Evolutionary conservation across 2,888 invertebrate species (phyloP).

Genomic region (Polyommatus iphigenia): DNA sequence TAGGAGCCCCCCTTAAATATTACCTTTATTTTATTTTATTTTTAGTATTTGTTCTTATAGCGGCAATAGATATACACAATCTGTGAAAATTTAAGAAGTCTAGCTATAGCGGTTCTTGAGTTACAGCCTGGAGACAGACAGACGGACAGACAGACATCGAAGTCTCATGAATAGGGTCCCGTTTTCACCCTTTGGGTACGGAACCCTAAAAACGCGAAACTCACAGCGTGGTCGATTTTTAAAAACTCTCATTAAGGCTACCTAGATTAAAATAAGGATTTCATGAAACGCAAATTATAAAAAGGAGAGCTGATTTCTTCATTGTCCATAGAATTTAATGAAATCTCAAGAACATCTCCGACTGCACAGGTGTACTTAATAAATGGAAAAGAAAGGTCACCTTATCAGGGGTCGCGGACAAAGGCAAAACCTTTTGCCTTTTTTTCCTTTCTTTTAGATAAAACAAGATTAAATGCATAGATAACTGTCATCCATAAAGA

Average conservation of each 20-base stretch:
- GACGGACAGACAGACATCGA: no score
- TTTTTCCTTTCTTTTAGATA: slow-evolving; percentile 64
- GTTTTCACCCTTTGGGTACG: no score
- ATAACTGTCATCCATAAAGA: slow-evolving; percentile 67
- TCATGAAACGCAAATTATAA: slow-evolving; percentile 47
- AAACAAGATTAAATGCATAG: slow-evolving; percentile 75
- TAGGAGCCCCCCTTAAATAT: no score
- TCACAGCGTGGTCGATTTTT: no score
- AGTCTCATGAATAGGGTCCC: no score
- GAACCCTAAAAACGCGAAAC: no score
- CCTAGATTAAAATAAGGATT: slow-evolving; percentile 22
- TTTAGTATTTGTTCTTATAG: no score
- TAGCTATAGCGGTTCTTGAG: no score
- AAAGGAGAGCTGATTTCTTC: slow-evolving; percentile 43
- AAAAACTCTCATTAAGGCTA: not conserved
- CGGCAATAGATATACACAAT: no score
- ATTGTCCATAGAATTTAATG: slow-evolving; percentile 62
- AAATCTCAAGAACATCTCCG: slow-evolving; percentile 56
- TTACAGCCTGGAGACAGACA: no score
- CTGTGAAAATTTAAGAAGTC: no score
- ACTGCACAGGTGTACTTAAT: slow-evolving; percentile 69
- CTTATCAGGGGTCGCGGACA: slow-evolving; percentile 63
- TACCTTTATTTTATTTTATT: no score
- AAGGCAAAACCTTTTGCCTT: slow-evolving; percentile 60
- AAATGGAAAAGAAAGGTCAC: slow-evolving; percentile 62